phyloP scores from a whole-genome alignment of 1,140 invertebrate species.

The Trichogramma pretiosum region DNA sequence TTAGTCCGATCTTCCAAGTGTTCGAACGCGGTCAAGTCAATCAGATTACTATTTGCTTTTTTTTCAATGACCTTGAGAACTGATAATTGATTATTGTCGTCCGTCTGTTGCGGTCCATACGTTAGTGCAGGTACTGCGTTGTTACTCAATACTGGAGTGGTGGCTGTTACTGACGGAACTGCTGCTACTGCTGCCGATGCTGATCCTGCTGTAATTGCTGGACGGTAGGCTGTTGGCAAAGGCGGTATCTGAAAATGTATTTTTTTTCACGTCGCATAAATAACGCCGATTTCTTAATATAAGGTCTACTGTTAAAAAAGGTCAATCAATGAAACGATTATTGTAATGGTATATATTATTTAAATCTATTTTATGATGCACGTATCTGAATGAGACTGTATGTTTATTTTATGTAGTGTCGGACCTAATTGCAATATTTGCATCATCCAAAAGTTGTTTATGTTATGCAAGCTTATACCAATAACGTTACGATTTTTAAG shows the following conservation, averaged over 20 bases:
- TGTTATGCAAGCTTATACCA: too few species aligned
- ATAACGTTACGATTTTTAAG: too few species aligned
- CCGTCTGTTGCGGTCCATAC: constrained; percentile 22
- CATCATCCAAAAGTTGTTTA: too few species aligned
- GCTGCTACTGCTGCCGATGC: constrained; percentile 21
- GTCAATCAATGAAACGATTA: too few species aligned
- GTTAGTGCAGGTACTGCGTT: constrained; percentile 21
- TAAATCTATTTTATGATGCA: too few species aligned
- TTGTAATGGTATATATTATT: too few species aligned
- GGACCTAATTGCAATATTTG: too few species aligned
- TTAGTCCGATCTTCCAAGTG: constrained; percentile 47
- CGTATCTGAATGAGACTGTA: too few species aligned
- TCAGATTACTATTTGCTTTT: constrained; percentile 49
- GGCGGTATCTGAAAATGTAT: constrained; percentile 43
- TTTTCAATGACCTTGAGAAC: constrained; percentile 46
- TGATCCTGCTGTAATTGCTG: constrained; percentile 26
- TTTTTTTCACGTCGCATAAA: not conserved
- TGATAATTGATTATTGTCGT: constrained; percentile 36
- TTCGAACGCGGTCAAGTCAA: constrained; percentile 46
- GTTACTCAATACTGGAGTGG: too few species aligned
- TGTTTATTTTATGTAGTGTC: too few species aligned
- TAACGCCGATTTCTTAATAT: not conserved
- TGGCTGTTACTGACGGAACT: constrained; percentile 14
- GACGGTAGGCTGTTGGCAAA: constrained; percentile 39
- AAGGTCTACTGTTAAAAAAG: too few species aligned